phyloP scores from a whole-genome alignment of 2,888 invertebrate genomes.

The Pristionchus entomophagus region DNA sequence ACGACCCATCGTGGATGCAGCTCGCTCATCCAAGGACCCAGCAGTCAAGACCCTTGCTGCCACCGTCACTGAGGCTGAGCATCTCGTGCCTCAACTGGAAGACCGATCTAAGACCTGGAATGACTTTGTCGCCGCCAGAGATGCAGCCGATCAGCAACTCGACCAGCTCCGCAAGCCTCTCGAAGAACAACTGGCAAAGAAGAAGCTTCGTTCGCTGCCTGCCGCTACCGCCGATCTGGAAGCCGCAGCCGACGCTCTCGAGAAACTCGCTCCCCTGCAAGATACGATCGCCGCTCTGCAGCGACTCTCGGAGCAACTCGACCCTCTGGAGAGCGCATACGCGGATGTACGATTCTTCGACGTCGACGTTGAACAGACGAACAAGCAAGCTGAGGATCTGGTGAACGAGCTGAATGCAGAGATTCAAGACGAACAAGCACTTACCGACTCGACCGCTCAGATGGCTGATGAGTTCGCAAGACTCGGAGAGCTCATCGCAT shows the following conservation, averaged over 20 bases:
- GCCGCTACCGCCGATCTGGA: constrained; percentile 54
- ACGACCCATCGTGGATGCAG: background rate
- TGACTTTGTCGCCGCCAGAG: constrained; percentile 60
- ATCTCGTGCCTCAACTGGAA: constrained; percentile 54
- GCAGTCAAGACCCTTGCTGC: constrained; percentile 1
- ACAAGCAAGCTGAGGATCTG: constrained; percentile 59
- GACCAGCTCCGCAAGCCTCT: constrained; percentile 56
- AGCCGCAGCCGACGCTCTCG: constrained; percentile 49
- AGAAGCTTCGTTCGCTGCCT: constrained; percentile 45
- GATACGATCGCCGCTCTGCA: constrained; percentile 57
- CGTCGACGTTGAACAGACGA: constrained; percentile 64
- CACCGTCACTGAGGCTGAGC: constrained; percentile 24
- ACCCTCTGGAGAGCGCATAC: constrained; percentile 61
- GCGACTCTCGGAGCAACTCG: constrained; percentile 45
- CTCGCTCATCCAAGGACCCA: background rate
- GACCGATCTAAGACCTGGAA: constrained; percentile 58
- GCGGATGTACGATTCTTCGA: constrained; percentile 68
- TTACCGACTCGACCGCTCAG: constrained; percentile 58
- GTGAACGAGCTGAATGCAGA: background rate
- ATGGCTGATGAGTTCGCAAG: constrained; percentile 55
- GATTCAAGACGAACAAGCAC: constrained; percentile 48
- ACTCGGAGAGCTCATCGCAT: constrained; percentile 41
- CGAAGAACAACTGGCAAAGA: constrained; percentile 51
- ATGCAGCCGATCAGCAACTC: constrained; percentile 59
- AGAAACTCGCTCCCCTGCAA: constrained; percentile 52